These are phyloP conservation scores for Plumapathes pennacea DNA, from an alignment of 92 coral and sea anemone genomes.

Conservation along the genomic window DNA sequence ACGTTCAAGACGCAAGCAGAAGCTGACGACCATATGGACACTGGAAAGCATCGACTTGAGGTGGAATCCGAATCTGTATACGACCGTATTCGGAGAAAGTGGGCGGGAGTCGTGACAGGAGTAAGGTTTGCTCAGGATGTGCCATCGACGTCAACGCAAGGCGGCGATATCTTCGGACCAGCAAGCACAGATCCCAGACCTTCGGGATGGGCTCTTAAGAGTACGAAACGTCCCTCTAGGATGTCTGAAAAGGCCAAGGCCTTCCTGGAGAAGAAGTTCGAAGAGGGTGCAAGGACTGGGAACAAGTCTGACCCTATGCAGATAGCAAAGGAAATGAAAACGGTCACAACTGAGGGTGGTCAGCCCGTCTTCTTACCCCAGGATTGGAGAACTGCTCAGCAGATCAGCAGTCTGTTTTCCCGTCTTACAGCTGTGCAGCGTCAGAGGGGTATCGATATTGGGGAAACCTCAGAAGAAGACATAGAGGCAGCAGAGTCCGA, in stretches of 20 bases:
- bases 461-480: slow-evolving; percentile 11
- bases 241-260: slow-evolving; percentile 21
- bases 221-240: slow-evolving; percentile 1
- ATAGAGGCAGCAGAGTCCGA: too few species aligned
- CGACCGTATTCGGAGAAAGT: slow-evolving; percentile 24
- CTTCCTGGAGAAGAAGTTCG: slow-evolving; percentile 20
- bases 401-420: slow-evolving; percentile 22
- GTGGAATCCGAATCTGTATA: slow-evolving; percentile 33
- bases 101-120: slow-evolving; percentile 39
- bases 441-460: slow-evolving; percentile 20
- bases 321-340: slow-evolving; percentile 10
- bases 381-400: slow-evolving; percentile 37
- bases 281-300: slow-evolving; percentile 9
- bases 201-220: slow-evolving; percentile 36
- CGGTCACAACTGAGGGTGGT: slow-evolving; percentile 10
- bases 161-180: background rate
- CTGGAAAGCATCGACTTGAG: slow-evolving; percentile 30
- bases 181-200: background rate
- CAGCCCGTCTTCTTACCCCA: slow-evolving; percentile 8
- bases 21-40: slow-evolving; percentile 41
- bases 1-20: slow-evolving; percentile 22
- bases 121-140: slow-evolving; percentile 1
- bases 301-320: background rate
- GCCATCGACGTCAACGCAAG: background rate
- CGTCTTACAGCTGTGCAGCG: slow-evolving; percentile 17